Evolutionary conservation across 2,888 invertebrate genomes (phyloP), one percentile per base, ranked within the genome.

Genomic region (Pharmacophagus antenor): DNA sequence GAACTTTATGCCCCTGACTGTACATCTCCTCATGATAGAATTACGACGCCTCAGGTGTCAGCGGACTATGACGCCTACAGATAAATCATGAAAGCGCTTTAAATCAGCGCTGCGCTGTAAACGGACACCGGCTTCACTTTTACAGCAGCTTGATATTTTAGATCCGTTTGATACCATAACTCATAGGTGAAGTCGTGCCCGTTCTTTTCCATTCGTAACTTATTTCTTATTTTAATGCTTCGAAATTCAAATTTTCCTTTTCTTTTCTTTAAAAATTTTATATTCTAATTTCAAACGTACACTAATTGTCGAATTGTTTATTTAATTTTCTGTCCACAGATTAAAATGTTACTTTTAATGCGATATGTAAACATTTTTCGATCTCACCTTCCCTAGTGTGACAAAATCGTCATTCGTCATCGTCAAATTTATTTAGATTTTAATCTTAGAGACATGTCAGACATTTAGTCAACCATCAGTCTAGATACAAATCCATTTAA

Each of bases 11-110:
- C 42, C 7, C 17, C 27, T 17, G 50, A 44, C 50, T 46, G 49
- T 55, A 60, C 44, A 15, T 15, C 21, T 46, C 21, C 7, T 37
- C n/a, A 2, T 31, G 12, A 18, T 41, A 37, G 41, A 55, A 50
- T 60, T 60, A 60, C 49, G 59, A 42, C 54, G 49, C n/a, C 22
- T 50, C 55, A 55, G 27, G 50, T 50, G 55, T 42, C 59, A 49
- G 23, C 58, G 12, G 8, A 20, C 17, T 21, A 20, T 48, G 53
- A 58, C 42, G 22, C 54, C 31, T 55, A 23, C 31, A 31, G 22
- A 60, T 60, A 55, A 60, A 60, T 50, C 59, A 50, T 20, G 27
- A 22, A 31, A 50, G 59, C 54, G 59, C 59, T 55, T 60, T 54
- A 60, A 60, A 60, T 55, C 59, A 60, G 55, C 55, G 41, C 50